Evolutionary conservation across 2,888 invertebrate species (phyloP).

Genomic region (Branchipolynoe longqiensis): DNA sequence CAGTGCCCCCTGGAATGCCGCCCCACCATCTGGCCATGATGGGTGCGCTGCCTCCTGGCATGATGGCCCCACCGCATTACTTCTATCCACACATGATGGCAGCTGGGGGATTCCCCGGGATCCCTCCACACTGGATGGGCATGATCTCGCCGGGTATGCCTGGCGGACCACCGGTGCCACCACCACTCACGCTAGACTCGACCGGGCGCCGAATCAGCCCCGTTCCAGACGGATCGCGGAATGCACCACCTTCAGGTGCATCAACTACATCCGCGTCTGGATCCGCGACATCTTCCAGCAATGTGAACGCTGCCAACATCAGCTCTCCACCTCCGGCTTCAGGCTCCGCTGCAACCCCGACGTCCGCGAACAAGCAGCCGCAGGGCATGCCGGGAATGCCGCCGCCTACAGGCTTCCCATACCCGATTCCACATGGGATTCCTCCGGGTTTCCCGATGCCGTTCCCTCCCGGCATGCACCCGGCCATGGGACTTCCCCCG

Average conservation of each 20-base stretch:
- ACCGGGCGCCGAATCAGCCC: background rate
- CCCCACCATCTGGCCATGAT: too few species aligned
- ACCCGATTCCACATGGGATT: too few species aligned
- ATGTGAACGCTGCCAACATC: too few species aligned
- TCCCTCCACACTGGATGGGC: constrained; percentile 20
- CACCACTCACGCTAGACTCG: background rate
- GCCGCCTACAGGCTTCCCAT: too few species aligned
- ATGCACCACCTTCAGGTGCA: too few species aligned
- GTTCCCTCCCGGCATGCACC: background rate
- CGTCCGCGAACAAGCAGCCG: background rate
- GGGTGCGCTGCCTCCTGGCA: constrained; percentile 34
- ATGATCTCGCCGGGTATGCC: background rate
- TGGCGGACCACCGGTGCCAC: background rate
- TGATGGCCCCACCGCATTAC: constrained; percentile 32
- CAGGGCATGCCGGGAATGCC: background rate
- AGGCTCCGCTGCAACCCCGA: background rate
- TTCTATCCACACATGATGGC: constrained; percentile 56
- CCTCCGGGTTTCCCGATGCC: constrained; percentile 24
- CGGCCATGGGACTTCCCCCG: background rate
- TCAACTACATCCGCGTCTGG: background rate
- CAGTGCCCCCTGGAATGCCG: constrained; percentile 4
- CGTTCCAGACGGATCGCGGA: background rate
- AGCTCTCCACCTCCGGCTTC: background rate
- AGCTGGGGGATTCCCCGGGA: constrained; percentile 25
- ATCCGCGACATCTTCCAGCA: too few species aligned